Percentiles rank a stretch among this genome's conserved stretches.
phyloP scores from a whole-genome alignment of 2,797 vertebrate genomes.

The Philypnodon macrostomus region DNA sequence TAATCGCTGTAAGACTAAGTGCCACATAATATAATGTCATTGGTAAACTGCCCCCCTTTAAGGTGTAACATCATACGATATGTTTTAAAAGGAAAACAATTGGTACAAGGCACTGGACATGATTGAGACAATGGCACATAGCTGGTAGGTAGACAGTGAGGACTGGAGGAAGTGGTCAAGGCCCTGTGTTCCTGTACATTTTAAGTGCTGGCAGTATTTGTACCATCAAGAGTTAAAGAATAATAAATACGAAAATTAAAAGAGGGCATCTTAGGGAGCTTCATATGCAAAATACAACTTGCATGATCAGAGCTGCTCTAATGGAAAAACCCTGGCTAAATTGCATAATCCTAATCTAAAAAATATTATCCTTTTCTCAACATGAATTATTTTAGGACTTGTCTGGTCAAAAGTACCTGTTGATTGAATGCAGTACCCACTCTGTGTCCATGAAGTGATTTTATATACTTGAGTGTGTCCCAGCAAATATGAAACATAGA shows the following conservation, averaged over 20 bases:
- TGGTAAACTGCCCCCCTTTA: conserved; percentile 30
- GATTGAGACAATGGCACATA: conserved; percentile 63
- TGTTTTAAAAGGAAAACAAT: conserved; percentile 29
- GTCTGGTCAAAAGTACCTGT: conserved; percentile 27
- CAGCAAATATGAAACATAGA: background rate
- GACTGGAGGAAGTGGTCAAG: conserved; percentile 27
- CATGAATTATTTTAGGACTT: too few species aligned
- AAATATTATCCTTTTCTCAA: background rate
- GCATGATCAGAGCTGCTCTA: background rate
- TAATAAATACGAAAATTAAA: conserved; percentile 46
- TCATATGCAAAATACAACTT: conserved; percentile 20
- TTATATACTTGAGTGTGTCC: background rate
- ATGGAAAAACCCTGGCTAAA: conserved; percentile 3
- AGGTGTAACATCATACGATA: conserved; percentile 15
- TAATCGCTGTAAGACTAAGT: background rate
- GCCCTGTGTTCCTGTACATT: conserved; percentile 50
- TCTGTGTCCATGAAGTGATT: background rate
- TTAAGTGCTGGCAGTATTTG: conserved; percentile 68
- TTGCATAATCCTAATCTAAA: conserved; percentile 18
- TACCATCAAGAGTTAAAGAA: conserved; percentile 62
- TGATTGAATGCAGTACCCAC: conserved; percentile 13
- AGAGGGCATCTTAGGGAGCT: conserved; percentile 20
- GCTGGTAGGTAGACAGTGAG: conserved; percentile 40
- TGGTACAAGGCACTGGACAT: conserved; percentile 81
- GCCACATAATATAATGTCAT: background rate